Conservation (phyloP, 1,140 invertebrate genomes). For the Monomorium pharaonis region DNA sequence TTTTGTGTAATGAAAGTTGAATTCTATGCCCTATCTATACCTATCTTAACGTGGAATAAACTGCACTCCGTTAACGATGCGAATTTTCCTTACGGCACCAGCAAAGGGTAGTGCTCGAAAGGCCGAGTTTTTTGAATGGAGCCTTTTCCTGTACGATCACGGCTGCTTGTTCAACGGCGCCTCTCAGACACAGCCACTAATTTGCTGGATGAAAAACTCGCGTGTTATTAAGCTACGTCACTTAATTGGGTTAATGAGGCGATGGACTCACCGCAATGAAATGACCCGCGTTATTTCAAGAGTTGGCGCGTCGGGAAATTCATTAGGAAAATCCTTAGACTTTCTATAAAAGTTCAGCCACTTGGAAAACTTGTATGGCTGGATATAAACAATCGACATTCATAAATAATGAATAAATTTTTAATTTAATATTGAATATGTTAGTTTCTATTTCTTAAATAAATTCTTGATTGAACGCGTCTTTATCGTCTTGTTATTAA, state of each 20-base stretch:
- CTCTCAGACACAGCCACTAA: constrained; percentile 64
- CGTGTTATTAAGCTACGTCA: constrained; percentile 76
- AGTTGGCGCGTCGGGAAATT: constrained; percentile 61
- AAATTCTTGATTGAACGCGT: not conserved
- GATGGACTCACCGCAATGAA: constrained; percentile 73
- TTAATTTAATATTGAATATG: not conserved
- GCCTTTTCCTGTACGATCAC: constrained; percentile 50
- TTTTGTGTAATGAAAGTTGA: constrained; percentile 23
- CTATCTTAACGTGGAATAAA: constrained; percentile 24
- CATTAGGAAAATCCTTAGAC: constrained; percentile 61
- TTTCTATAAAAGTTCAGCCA: not conserved
- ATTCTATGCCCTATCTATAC: not conserved
- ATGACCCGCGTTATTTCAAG: constrained; percentile 68
- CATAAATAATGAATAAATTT: not conserved
- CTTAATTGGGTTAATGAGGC: constrained; percentile 82
- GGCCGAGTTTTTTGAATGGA: constrained; percentile 60
- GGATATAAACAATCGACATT: not conserved
- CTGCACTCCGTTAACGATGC: constrained; percentile 55
- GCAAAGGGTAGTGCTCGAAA: constrained; percentile 40
- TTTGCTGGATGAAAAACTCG: constrained; percentile 71
- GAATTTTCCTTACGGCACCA: constrained; percentile 49
- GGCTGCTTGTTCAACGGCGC: constrained; percentile 62
- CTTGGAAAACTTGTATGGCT: not conserved
- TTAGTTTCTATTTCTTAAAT: not conserved
- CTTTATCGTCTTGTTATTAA: not conserved